Evolutionary conservation across 2,888 invertebrate species (phyloP).

Genomic region (Allygus modestus): DNA sequence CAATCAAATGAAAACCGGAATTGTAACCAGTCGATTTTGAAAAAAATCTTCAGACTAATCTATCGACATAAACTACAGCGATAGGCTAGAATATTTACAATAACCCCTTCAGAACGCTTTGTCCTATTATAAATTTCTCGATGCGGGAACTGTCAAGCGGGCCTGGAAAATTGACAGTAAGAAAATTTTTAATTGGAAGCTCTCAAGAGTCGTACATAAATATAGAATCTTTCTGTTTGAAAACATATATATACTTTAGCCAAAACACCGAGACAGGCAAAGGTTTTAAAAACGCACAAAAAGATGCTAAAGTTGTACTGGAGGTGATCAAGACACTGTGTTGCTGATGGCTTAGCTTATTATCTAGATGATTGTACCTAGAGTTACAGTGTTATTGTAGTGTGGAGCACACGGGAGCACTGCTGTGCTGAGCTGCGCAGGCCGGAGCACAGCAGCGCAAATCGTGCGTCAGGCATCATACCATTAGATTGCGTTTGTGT

Average conservation of each 20-base stretch:
- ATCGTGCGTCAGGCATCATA: background rate
- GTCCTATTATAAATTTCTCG: conserved; percentile 61
- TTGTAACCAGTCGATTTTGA: conserved; percentile 26
- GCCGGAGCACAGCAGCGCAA: background rate
- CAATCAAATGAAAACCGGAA: conserved; percentile 43
- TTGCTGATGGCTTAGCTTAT: conserved; percentile 53
- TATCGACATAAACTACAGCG: conserved; percentile 34
- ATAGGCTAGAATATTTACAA: conserved; percentile 51
- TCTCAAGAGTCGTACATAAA: conserved; percentile 52
- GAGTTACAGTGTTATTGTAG: conserved; percentile 42
- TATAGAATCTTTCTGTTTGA: conserved; percentile 35
- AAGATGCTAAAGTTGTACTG: conserved; percentile 60
- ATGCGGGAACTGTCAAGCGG: conserved; percentile 33
- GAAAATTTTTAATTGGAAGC: conserved; percentile 59
- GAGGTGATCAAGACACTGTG: conserved; percentile 53
- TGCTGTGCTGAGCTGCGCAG: background rate
- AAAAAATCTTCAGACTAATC: conserved; percentile 42
- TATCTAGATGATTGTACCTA: conserved; percentile 58
- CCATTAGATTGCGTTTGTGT: background rate
- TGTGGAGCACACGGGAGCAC: background rate
- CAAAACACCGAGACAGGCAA: conserved; percentile 52
- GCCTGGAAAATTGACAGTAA: conserved; percentile 56
- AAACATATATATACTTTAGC: conserved; percentile 45
- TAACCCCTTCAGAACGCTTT: conserved; percentile 33
- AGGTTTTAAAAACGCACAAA: conserved; percentile 58